Percentiles rank a stretch among this genome's conserved stretches.
These are phyloP conservation scores for Calcarius lapponicus DNA, from an alignment of 2,797 vertebrate species.

Conservation along the genomic window DNA sequence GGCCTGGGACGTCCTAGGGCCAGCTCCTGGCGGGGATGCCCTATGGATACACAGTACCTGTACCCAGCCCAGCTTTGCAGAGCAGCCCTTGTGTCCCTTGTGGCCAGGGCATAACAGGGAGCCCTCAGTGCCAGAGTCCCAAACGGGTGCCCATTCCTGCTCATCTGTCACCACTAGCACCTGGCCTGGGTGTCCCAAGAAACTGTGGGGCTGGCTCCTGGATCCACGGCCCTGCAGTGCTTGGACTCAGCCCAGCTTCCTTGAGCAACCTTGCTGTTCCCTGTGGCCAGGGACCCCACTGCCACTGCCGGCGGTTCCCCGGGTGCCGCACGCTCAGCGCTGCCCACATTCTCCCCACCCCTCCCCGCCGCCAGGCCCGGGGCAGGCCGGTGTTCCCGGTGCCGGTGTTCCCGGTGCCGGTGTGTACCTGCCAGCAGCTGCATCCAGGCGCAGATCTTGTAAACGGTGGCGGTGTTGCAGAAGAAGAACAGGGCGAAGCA, in stretches of 20 bases:
- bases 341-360: neutral
- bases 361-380: neutral
- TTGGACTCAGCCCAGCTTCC: neutral
- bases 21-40: neutral
- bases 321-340: neutral
- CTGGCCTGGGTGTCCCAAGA: neutral
- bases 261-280: neutral
- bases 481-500: conserved; percentile 98
- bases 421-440: conserved; percentile 92
- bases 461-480: conserved; percentile 98
- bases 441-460: conserved; percentile 99
- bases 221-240: neutral
- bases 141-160: neutral
- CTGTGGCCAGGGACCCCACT: too few species aligned
- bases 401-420: neutral
- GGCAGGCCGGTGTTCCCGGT: neutral
- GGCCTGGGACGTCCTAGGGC: neutral
- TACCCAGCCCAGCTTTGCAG: neutral
- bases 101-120: neutral
- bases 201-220: neutral
- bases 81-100: neutral
- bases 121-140: neutral
- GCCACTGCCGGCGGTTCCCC: fast-evolving
- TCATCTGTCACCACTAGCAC: neutral
- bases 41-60: neutral